Conservation (phyloP, 1,140 invertebrate genomes). For the Oppia nitens region DNA sequence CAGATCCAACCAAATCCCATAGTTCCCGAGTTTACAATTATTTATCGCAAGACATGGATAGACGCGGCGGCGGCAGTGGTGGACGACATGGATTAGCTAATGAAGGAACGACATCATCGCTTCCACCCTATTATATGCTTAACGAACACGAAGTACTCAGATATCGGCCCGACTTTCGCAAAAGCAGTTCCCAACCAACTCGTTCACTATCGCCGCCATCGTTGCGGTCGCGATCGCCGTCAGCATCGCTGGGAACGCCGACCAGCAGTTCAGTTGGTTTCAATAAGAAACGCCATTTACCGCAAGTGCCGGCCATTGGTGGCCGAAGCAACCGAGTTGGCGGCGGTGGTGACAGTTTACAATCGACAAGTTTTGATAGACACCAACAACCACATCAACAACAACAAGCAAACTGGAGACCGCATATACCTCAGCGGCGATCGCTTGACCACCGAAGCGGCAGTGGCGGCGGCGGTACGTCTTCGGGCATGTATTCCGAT, state of each 20-base stretch:
- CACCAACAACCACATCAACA: too few relatives aligned
- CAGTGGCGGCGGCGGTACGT: slow-evolving; percentile 7
- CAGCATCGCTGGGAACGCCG: background rate
- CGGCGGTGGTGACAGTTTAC: background rate
- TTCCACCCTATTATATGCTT: background rate
- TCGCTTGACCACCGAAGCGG: background rate
- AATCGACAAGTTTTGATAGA: background rate
- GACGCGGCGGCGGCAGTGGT: background rate
- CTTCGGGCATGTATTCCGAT: slow-evolving; percentile 20
- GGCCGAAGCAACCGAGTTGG: slow-evolving; percentile 27
- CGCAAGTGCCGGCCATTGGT: slow-evolving; percentile 66
- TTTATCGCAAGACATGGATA: background rate
- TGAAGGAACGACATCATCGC: background rate
- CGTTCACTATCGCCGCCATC: slow-evolving; percentile 12
- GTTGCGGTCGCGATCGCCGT: background rate
- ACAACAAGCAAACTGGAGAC: too few relatives aligned
- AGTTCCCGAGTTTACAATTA: background rate
- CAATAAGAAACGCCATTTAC: slow-evolving; percentile 80
- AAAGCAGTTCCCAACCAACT: slow-evolving; percentile 10
- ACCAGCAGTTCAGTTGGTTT: background rate
- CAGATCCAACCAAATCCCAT: background rate
- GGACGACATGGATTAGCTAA: background rate
- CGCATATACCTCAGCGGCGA: background rate
- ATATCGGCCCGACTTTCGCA: slow-evolving; percentile 15
- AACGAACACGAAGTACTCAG: slow-evolving; percentile 20